Percentiles rank a stretch among this genome's conserved stretches.
Evolutionary conservation across 2,113 vertebrate species (phyloP).

Genomic region (Malurus elegans): DNA sequence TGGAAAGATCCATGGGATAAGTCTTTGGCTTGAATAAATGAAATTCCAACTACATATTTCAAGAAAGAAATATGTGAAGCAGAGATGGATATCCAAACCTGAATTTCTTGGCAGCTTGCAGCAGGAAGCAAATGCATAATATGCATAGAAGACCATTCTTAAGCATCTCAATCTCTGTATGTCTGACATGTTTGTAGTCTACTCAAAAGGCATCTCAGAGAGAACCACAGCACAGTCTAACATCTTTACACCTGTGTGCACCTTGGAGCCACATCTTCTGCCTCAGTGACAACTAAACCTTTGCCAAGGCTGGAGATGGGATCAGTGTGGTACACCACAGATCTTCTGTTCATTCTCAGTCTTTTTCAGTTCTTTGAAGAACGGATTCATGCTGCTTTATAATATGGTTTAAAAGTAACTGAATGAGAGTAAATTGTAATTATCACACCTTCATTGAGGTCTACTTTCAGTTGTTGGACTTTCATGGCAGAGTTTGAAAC

Average conservation of each 20-base stretch:
- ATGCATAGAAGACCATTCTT: background rate
- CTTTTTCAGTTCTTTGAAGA: background rate
- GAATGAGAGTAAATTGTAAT: background rate
- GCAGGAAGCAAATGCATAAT: background rate
- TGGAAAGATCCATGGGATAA: background rate
- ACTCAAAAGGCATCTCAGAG: background rate
- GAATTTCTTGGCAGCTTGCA: background rate
- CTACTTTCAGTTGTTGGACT: background rate
- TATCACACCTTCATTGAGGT: background rate
- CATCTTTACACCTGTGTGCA: fast-evolving
- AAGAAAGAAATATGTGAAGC: background rate
- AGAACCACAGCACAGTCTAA: background rate
- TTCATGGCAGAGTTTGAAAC: background rate
- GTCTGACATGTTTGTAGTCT: background rate
- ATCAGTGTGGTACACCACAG: fast-evolving
- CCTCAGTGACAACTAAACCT: background rate
- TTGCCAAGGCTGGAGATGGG: background rate
- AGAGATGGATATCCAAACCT: background rate
- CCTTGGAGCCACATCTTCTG: background rate
- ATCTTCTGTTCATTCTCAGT: background rate
- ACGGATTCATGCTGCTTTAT: background rate
- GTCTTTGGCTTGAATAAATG: background rate
- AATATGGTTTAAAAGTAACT: background rate
- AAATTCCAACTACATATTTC: background rate
- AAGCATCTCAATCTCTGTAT: background rate